Conservation (phyloP, 2,797 vertebrate genomes). For the Triplophysa bombifrons region DNA sequence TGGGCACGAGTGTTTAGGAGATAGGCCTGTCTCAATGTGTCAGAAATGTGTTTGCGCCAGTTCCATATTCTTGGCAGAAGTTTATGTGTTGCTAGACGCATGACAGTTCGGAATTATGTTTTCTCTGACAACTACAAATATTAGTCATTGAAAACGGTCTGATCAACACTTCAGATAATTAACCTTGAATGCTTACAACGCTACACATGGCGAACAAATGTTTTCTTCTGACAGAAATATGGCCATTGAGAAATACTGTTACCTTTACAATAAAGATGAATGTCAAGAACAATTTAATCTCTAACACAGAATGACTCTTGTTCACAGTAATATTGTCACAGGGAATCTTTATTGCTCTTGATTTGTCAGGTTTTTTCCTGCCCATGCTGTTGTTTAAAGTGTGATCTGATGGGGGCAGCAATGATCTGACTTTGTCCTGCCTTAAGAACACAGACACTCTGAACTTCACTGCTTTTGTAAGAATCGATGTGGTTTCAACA, state of each 20-base stretch:
- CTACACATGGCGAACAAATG: slow-evolving; percentile 72
- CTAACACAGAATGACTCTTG: background rate
- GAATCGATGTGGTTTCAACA: background rate
- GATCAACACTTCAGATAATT: slow-evolving; percentile 81
- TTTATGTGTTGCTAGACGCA: slow-evolving; percentile 78
- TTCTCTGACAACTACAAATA: slow-evolving; percentile 76
- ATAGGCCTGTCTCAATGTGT: slow-evolving; percentile 38
- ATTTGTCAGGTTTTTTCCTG: background rate
- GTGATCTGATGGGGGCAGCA: slow-evolving; percentile 53
- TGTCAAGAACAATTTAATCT: background rate
- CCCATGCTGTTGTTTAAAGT: slow-evolving; percentile 31
- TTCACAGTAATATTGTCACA: background rate
- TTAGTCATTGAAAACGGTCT: slow-evolving; percentile 77
- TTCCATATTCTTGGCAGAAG: slow-evolving; percentile 73
- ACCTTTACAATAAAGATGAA: slow-evolving; percentile 13
- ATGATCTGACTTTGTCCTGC: slow-evolving; percentile 21
- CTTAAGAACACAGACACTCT: background rate
- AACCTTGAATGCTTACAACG: slow-evolving; percentile 67
- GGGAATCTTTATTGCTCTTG: background rate
- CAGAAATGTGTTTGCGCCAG: slow-evolving; percentile 52
- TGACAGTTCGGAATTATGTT: slow-evolving; percentile 79
- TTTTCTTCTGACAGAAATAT: slow-evolving; percentile 68
- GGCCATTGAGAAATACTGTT: slow-evolving; percentile 57
- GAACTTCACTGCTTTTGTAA: slow-evolving; percentile 14
- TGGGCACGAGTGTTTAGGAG: slow-evolving; percentile 39